Conservation (phyloP, 2,888 invertebrate genomes). For the Drosophila paranaensis region DNA sequence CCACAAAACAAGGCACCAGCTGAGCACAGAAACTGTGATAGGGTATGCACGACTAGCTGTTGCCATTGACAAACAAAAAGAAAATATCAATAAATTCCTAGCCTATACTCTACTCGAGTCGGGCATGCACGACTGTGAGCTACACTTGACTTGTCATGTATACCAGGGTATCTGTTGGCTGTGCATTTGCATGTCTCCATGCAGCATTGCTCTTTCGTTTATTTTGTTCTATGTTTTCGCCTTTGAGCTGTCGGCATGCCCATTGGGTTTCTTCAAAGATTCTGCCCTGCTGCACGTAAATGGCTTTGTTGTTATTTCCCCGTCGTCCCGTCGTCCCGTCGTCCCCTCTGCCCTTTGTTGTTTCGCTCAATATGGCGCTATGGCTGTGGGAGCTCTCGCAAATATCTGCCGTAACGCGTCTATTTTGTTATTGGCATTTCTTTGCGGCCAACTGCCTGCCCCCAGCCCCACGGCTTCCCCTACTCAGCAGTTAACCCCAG, state of each 20-base stretch:
- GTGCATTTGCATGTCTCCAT: not conserved
- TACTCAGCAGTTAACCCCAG: conserved; percentile 38
- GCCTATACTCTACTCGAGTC: not conserved
- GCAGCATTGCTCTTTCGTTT: not conserved
- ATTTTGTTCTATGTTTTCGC: conserved; percentile 12
- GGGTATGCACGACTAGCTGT: conserved; percentile 6
- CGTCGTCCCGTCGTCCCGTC: not conserved
- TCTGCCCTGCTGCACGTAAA: conserved; percentile 52
- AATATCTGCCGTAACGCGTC: conserved; percentile 46
- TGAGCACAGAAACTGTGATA: not conserved
- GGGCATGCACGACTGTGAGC: not conserved
- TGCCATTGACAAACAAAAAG: not conserved
- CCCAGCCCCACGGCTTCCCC: not conserved
- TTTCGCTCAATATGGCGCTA: conserved; percentile 29
- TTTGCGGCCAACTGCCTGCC: conserved; percentile 26
- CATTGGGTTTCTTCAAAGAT: conserved; percentile 57
- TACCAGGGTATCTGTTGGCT: conserved; percentile 2
- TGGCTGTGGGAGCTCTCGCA: conserved; percentile 3
- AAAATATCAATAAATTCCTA: not conserved
- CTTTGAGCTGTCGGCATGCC: conserved; percentile 44
- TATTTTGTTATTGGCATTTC: conserved; percentile 63
- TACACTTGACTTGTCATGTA: not conserved
- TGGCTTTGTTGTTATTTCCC: conserved; percentile 54
- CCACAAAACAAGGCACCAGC: not conserved
- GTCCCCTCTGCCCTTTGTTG: conserved; percentile 9